Evolutionary conservation across 2,888 invertebrate genomes (phyloP), one percentile per base, ranked within the genome.

Genomic region (Autographa gamma): DNA sequence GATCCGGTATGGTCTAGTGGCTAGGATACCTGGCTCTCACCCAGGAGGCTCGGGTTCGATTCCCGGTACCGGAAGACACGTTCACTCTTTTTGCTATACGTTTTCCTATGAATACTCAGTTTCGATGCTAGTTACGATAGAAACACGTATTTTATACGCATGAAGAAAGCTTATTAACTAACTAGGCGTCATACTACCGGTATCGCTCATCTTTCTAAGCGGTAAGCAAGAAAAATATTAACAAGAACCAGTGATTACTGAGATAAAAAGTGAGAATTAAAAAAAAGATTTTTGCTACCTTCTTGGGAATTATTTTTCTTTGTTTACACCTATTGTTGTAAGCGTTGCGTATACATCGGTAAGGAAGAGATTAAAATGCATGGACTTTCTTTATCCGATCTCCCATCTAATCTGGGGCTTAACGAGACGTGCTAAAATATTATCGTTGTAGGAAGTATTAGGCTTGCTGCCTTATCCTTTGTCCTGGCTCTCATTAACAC

Each of bases 31-130:
- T 96, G 96, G 96, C 92, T 96, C 92, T 96, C 96, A 96, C 95
- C 96, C 95, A 95, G 95, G 94, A 96, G 96, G 96, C 96, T 95
- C 96, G 96, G 96, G 96, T 96, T 96, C 96, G 95, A 96, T 96
- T 96, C 96, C 96, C 96, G 96, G 96, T 96, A 96, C 94, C 95
- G 96, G 96, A 96, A 96, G 73, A 60, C 25, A 43, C 78, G 91
- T 92, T 89, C 74, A 54, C 25, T 65, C 61, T 74, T 74, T 62
- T 63, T 72, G 19, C 61, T 68, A 71, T 58, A 59, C 66, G 59
- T 76, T 78, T 81, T 85, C 66, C 79, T 71, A 68, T 76, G 73
- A 75, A 79, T 80, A 62, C 62, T 74, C 71, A 60, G 65, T 74
- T 74, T 56, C 73, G 75, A 84, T 68, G 71, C 64, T 69, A 61